Percentiles rank a stretch among this genome's conserved stretches.
Conservation (phyloP, 2,888 invertebrate genomes). For the Drosophila fungiperda region DNA sequence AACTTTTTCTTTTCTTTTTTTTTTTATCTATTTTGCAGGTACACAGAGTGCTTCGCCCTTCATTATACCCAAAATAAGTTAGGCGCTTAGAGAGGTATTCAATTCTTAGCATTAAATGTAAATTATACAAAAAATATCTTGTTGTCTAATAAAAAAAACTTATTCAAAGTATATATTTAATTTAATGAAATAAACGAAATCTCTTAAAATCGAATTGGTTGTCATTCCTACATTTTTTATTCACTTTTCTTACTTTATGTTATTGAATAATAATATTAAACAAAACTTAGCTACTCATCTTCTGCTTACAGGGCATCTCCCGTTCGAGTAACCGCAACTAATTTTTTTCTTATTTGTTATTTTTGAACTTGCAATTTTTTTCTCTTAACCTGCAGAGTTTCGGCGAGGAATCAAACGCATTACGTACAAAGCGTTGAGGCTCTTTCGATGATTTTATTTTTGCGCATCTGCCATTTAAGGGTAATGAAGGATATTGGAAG, state of each 20-base stretch:
- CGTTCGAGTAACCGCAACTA: neutral
- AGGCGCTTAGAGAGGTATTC: neutral
- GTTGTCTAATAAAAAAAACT: too few species aligned
- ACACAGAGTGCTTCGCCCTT: conserved; percentile 18
- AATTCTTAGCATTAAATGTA: neutral
- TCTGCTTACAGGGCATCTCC: neutral
- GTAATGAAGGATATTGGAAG: conserved; percentile 80
- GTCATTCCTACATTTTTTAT: neutral
- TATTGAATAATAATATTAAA: neutral
- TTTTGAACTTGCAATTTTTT: conserved; percentile 4
- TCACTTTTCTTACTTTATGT: neutral
- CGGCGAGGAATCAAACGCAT: conserved; percentile 75
- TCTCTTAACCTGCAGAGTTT: conserved; percentile 55
- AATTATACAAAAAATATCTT: neutral
- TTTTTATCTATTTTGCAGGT: conserved; percentile 65
- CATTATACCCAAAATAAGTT: conserved; percentile 22
- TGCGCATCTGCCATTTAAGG: conserved; percentile 72
- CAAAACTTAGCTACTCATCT: neutral
- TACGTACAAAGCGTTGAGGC: conserved; percentile 70
- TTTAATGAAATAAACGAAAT: neutral
- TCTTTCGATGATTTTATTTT: conserved; percentile 79
- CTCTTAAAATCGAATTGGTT: neutral
- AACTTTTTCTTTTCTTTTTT: conserved; percentile 41
- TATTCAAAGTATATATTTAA: neutral
- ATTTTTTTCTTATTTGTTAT: neutral